Evolutionary conservation across 2,797 vertebrate species (phyloP), one percentile per base, ranked within the genome.

Genomic region (Microctenopoma stevenorrisi): DNA sequence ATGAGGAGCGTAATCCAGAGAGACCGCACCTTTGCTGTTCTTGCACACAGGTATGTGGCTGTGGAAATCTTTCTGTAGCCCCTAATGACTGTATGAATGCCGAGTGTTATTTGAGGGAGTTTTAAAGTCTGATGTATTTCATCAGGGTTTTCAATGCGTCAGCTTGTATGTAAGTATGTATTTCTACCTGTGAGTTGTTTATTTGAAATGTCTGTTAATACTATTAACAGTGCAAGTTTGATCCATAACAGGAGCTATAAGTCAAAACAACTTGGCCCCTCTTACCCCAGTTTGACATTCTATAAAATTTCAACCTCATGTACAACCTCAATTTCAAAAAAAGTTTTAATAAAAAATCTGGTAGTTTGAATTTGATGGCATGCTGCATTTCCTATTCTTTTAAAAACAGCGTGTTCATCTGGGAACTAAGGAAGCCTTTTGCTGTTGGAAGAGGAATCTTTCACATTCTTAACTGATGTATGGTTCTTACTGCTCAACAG

Each of bases 11-110:
- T 99, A 74, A 96, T 99, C 81, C 97, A 97, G 91, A 96, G 85
- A 62, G 98, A 99, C 86, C 94, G 98, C 76, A 99, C 98, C 1
- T 99, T 99, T 70, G 98, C 97, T 14, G 97, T 99, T 56, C 96
- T 99, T 7, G 96, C 98, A 5, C 95, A 97, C 94, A 97, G 96
- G 98, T 98, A 82, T 25, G 37, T n/a, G 12, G 2, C n/a, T 9
- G 0, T n/a, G 38, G 37, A 57, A 64, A 37, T 16, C 0, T 3
- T 5, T 57, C 3, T 62, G 28, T 18, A n/a, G 40, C 2, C 11
- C 14, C 7, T 35, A 25, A n/a, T 15, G 4, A 14, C 11, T 38
- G 37, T 1, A 38, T 25, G 50, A 40, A 50, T n/a, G 48, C 13
- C 48, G 47, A 12, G 22, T 16, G 22, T 35, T 22, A 56, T 37